These are phyloP conservation scores for Teleogryllus oceanicus DNA, from an alignment of 2,888 invertebrate genomes.

Conservation along the genomic window DNA sequence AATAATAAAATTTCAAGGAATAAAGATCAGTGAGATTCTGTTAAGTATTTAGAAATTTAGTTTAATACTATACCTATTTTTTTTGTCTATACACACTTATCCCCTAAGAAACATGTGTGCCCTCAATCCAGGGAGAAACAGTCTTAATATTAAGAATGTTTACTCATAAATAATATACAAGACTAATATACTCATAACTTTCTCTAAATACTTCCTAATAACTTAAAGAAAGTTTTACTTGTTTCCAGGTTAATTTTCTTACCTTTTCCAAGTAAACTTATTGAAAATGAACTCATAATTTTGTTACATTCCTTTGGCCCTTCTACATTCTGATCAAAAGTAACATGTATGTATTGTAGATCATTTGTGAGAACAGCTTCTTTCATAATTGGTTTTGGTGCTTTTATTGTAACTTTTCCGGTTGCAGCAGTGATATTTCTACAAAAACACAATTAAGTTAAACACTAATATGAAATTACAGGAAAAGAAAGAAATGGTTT, in stretches of 20 bases:
- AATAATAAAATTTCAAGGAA: too few relatives aligned
- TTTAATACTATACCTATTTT: too few relatives aligned
- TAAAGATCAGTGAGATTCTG: too few relatives aligned
- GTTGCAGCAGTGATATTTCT: too few relatives aligned
- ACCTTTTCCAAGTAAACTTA: slow-evolving; percentile 33
- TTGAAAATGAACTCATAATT: slow-evolving; percentile 29
- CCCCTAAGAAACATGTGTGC: too few relatives aligned
- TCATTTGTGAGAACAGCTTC: slow-evolving; percentile 31
- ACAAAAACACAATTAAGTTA: not conserved
- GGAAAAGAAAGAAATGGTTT: not conserved
- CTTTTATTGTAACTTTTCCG: slow-evolving; percentile 24
- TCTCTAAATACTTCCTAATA: not conserved
- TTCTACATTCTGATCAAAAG: slow-evolving; percentile 37
- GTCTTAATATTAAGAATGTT: too few relatives aligned
- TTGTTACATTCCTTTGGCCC: slow-evolving; percentile 29
- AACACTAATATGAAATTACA: not conserved
- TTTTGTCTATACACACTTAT: too few relatives aligned
- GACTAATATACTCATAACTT: too few relatives aligned
- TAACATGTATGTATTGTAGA: slow-evolving; percentile 32
- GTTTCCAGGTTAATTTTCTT: not conserved
- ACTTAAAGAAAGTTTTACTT: not conserved
- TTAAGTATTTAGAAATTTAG: too few relatives aligned
- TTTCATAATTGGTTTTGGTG: slow-evolving; percentile 33
- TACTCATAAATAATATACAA: too few relatives aligned
- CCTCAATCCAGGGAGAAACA: too few relatives aligned